Evolutionary conservation across 1,140 invertebrate species (phyloP).

Genomic region (Melitaea cinxia): DNA sequence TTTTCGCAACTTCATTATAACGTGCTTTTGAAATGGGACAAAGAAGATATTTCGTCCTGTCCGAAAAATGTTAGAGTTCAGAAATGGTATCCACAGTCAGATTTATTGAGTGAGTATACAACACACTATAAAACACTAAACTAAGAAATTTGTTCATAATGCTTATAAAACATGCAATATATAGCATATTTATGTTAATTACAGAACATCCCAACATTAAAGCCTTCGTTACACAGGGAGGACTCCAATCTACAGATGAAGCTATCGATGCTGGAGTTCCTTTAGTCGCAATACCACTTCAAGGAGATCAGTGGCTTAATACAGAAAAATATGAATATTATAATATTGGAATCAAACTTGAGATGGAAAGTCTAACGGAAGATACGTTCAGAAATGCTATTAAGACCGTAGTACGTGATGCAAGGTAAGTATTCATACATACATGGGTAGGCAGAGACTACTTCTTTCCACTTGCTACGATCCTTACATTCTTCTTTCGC

Average conservation of each 20-base stretch:
- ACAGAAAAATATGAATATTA: constrained; percentile 42
- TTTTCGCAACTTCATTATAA: constrained; percentile 64
- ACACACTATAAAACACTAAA: no score
- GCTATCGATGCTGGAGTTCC: constrained; percentile 81
- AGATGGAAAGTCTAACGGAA: constrained; percentile 44
- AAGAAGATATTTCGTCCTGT: constrained; percentile 49
- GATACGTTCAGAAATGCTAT: constrained; percentile 46
- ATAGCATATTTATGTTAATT: neutral
- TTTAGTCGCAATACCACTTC: constrained; percentile 69
- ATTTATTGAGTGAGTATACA: constrained; percentile 66
- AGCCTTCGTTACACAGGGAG: constrained; percentile 40
- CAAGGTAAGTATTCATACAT: constrained; percentile 31
- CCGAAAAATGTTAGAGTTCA: constrained; percentile 74
- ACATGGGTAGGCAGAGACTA: no score
- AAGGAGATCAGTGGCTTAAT: constrained; percentile 56
- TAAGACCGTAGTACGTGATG: constrained; percentile 31
- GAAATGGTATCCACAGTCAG: constrained; percentile 80
- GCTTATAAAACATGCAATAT: neutral
- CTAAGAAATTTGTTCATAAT: neutral
- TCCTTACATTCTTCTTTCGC: no score
- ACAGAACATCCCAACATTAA: constrained; percentile 54
- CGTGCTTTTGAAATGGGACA: constrained; percentile 79
- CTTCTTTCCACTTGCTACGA: no score
- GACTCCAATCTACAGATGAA: constrained; percentile 82
- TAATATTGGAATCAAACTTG: constrained; percentile 48